These are phyloP conservation scores for Calyptommatus sinebrachiatus DNA, from an alignment of 2,113 vertebrate genomes.

Conservation along the genomic window DNA sequence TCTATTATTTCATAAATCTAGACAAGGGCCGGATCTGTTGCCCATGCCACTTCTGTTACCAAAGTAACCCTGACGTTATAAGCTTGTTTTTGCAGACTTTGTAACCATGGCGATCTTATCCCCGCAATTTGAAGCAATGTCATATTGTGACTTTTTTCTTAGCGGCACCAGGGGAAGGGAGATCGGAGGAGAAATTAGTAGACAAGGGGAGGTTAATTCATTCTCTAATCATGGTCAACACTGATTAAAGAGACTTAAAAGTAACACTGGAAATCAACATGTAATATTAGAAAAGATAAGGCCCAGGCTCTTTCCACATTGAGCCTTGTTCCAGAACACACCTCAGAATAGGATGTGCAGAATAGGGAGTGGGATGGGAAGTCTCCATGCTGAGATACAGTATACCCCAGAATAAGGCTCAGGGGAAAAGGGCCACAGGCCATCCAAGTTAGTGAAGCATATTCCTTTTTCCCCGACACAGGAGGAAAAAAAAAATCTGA, in stretches of 20 bases:
- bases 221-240: background rate
- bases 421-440: too few relatives aligned
- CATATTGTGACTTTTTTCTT: slow-evolving; percentile 45
- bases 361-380: too few relatives aligned
- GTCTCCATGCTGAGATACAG: too few relatives aligned
- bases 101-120: slow-evolving; percentile 50
- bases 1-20: slow-evolving; percentile 34
- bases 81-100: slow-evolving; percentile 32
- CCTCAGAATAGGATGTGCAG: too few relatives aligned
- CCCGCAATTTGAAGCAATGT: slow-evolving; percentile 43
- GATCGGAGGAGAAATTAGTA: slow-evolving; percentile 44
- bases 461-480: background rate
- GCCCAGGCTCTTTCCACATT: too few relatives aligned
- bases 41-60: slow-evolving; percentile 45
- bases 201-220: slow-evolving; percentile 1
- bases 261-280: background rate
- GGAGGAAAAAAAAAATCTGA: too few relatives aligned
- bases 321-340: too few relatives aligned
- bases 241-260: background rate
- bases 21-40: slow-evolving; percentile 44
- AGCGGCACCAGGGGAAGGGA: slow-evolving; percentile 2
- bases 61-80: slow-evolving; percentile 47
- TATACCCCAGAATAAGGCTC: too few relatives aligned
- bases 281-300: background rate
- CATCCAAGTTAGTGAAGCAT: background rate